Percentiles rank a stretch among this genome's conserved stretches.
Conservation (phyloP, 2,797 vertebrate species). For the Urophycis tenuis region DNA sequence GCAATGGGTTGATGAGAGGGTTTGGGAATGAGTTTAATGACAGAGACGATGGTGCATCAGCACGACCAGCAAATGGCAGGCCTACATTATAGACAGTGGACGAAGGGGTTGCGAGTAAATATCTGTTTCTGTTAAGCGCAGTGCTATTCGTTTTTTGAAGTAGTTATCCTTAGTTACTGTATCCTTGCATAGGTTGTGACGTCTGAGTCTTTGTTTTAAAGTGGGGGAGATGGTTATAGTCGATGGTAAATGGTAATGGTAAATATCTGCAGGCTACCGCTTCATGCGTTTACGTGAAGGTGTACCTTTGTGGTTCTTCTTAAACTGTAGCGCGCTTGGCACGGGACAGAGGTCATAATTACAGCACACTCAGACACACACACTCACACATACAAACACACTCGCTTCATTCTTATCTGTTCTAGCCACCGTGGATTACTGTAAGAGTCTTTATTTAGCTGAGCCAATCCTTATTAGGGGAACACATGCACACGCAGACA, state of each 20-base stretch:
- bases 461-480: conserved; percentile 63
- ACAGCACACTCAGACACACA: conserved; percentile 13
- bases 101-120: background rate
- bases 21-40: conserved; percentile 36
- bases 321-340: conserved; percentile 4
- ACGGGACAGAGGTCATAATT: conserved; percentile 18
- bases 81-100: conserved; percentile 10
- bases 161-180: background rate
- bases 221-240: background rate
- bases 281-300: background rate
- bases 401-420: conserved; percentile 51
- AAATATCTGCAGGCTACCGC: background rate
- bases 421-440: conserved; percentile 63
- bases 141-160: background rate
- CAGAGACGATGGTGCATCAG: conserved; percentile 24
- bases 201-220: background rate
- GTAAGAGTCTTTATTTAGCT: conserved; percentile 70
- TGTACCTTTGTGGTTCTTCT: background rate
- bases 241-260: background rate
- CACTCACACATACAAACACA: conserved; percentile 22
- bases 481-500: conserved; percentile 29
- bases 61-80: no score
- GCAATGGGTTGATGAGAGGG: conserved; percentile 43
- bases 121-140: background rate
- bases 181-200: background rate